Percentiles rank a stretch among this genome's conserved stretches.
Conservation (phyloP, 2,113 vertebrate species). For the Pomatostomus ruficeps region DNA sequence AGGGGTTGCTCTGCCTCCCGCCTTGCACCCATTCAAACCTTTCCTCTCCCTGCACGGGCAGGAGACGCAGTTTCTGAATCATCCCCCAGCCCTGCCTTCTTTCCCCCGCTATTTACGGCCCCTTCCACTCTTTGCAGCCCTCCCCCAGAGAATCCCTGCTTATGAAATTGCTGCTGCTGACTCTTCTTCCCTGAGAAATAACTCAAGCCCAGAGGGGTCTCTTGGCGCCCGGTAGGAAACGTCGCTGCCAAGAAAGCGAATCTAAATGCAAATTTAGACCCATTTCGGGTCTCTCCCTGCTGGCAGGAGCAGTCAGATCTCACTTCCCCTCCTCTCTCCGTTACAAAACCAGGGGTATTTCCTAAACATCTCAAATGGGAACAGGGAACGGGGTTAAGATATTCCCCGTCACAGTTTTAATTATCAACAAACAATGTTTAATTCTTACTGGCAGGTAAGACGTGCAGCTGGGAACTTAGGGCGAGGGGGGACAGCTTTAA, state of each 20-base stretch:
- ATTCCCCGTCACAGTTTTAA: not conserved
- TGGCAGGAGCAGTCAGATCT: not conserved
- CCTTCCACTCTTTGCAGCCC: not conserved
- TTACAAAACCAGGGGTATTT: not conserved
- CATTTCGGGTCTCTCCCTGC: not conserved
- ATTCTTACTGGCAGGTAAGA: not conserved
- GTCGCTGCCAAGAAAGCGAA: not conserved
- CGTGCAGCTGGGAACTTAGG: not conserved
- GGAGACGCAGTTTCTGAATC: not conserved
- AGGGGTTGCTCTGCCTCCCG: no score
- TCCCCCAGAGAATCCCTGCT: not conserved
- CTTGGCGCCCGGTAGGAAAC: not conserved
- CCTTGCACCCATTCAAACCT: rapidly evolving
- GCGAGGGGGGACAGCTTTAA: not conserved
- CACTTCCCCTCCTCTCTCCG: not conserved
- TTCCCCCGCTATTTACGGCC: not conserved
- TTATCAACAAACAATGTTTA: not conserved
- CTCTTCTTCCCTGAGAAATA: not conserved
- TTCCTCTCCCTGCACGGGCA: not conserved
- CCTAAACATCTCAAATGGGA: not conserved
- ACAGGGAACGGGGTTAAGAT: not conserved
- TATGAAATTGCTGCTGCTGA: not conserved
- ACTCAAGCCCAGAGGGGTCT: not conserved
- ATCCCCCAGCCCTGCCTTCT: not conserved
- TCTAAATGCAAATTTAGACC: not conserved